Evolutionary conservation across 2,797 vertebrate genomes (phyloP).

Genomic region (Cichlasoma orientale): DNA sequence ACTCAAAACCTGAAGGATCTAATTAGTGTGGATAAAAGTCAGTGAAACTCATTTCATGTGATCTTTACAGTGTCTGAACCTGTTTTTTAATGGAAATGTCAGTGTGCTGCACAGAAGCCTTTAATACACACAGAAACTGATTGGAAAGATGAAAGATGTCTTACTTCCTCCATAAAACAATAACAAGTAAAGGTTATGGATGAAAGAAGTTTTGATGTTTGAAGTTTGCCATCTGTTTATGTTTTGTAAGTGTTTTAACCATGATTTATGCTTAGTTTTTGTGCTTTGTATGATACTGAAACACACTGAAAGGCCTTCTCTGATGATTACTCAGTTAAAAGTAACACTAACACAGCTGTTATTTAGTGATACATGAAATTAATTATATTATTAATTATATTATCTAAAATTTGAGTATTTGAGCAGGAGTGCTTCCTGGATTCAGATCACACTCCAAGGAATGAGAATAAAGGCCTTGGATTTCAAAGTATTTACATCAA

Average conservation of each 20-base stretch:
- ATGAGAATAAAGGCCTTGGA: neutral
- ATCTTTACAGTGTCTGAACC: conserved; percentile 11
- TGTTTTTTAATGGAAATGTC: neutral
- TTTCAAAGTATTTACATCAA: neutral
- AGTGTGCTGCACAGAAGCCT: neutral
- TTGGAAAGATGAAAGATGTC: neutral
- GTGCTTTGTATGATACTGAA: neutral
- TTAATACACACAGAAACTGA: neutral
- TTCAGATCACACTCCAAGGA: too few relatives aligned
- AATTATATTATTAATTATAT: too few relatives aligned
- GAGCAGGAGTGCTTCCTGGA: too few relatives aligned
- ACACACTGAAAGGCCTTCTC: neutral
- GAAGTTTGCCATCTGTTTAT: neutral
- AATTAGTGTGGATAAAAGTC: conserved; percentile 52
- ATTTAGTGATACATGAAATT: neutral
- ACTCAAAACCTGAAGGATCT: conserved; percentile 34
- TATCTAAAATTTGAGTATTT: too few relatives aligned
- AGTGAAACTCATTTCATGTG: conserved; percentile 41
- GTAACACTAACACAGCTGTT: neutral
- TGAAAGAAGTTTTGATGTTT: neutral
- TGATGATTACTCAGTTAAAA: neutral
- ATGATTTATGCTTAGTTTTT: neutral
- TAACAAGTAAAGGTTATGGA: neutral
- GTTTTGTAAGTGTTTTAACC: neutral
- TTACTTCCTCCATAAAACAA: neutral